Conservation (phyloP, 2,888 invertebrate species). For the Oxycera nigricornis region DNA sequence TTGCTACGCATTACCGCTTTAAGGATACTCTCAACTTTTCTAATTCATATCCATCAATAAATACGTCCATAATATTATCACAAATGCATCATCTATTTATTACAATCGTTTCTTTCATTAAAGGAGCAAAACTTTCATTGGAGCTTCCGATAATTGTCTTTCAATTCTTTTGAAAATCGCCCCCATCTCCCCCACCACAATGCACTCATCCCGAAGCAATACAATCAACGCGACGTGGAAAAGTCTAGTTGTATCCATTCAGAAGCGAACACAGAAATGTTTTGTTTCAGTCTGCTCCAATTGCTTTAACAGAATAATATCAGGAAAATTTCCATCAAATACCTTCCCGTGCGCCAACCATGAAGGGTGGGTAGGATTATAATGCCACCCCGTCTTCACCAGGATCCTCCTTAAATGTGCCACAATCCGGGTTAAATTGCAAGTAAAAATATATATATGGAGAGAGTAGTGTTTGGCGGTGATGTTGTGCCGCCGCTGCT, state of each 20-base stretch:
- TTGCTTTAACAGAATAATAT: background rate
- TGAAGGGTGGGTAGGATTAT: background rate
- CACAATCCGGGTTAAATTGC: background rate
- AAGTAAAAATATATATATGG: background rate
- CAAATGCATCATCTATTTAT: background rate
- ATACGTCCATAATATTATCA: background rate
- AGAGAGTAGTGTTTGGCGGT: background rate
- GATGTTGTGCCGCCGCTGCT: no score
- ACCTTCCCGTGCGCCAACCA: background rate
- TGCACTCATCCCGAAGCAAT: background rate
- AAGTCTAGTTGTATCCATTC: background rate
- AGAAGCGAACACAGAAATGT: background rate
- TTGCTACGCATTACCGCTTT: no score
- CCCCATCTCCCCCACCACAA: background rate
- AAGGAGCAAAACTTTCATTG: no score
- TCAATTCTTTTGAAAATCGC: background rate
- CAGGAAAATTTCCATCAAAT: background rate
- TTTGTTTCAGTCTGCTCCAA: background rate
- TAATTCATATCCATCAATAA: no score
- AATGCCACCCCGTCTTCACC: background rate
- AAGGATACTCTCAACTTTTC: no score
- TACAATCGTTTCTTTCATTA: background rate
- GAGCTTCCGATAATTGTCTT: no score
- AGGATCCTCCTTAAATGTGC: background rate
- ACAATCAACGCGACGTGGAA: background rate